Evolutionary conservation across 37 sponge, comb jelly and placozoan species (phyloP).

Genomic region (Amphimedon queenslandica): DNA sequence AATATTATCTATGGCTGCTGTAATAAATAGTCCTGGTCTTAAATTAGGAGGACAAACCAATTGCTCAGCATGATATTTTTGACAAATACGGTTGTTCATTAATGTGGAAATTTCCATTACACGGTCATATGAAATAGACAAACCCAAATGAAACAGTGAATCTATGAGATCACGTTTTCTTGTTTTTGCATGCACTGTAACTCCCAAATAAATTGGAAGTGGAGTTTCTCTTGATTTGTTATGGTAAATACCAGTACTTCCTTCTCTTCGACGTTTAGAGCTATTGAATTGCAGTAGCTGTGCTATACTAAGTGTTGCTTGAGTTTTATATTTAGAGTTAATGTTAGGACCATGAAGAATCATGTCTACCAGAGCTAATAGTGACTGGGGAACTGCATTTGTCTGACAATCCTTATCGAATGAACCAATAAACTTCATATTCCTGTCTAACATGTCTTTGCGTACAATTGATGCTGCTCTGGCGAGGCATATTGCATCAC

Average conservation of each 20-base stretch:
- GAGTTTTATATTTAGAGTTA: not conserved
- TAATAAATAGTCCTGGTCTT: constrained; percentile 6
- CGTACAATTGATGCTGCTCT: not conserved
- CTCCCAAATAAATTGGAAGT: constrained; percentile 17
- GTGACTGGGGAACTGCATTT: constrained; percentile 12
- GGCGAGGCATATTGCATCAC: constrained; percentile 3
- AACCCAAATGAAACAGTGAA: constrained; percentile 10
- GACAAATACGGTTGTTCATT: constrained; percentile 28
- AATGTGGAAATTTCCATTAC: constrained; percentile 17
- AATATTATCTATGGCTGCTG: constrained; percentile 28
- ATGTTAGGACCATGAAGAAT: constrained; percentile 25
- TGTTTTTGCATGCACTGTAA: constrained; percentile 22
- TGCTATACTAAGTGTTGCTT: constrained; percentile 12
- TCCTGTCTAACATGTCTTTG: constrained; percentile 1
- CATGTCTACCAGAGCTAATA: constrained; percentile 27
- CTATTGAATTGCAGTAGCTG: constrained; percentile 28
- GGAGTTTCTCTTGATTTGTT: constrained; percentile 25
- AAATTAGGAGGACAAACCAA: constrained; percentile 30
- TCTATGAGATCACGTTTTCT: constrained; percentile 37
- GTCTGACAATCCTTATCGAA: constrained; percentile 4
- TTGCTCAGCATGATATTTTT: not conserved
- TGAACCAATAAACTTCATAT: not conserved
- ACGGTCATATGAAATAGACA: constrained; percentile 41
- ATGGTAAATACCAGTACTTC: not conserved
- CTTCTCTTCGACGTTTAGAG: not conserved